Evolutionary conservation across 1,140 invertebrate species (phyloP).

Genomic region (Ceratoteleas bidentatus): DNA sequence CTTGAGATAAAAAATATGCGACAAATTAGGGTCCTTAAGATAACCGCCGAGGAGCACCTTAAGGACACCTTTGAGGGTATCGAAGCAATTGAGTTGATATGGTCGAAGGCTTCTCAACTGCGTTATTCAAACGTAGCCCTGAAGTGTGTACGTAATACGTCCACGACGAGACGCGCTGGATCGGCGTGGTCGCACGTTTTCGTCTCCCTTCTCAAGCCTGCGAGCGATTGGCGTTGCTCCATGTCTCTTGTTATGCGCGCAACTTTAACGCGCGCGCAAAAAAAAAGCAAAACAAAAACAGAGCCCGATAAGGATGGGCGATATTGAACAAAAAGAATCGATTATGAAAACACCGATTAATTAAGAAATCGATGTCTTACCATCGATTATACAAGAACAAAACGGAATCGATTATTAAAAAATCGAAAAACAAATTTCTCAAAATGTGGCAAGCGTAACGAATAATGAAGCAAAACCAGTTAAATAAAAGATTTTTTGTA

Average conservation of each 20-base stretch:
- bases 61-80: background rate
- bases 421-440: too few relatives aligned
- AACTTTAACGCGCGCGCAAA: constrained; percentile 19
- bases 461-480: too few relatives aligned
- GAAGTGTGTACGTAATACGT: constrained; percentile 12
- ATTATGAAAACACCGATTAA: too few relatives aligned
- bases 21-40: constrained; percentile 5
- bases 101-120: constrained; percentile 7
- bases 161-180: constrained; percentile 17
- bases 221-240: constrained; percentile 43
- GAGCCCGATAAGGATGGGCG: too few relatives aligned
- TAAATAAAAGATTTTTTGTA: too few relatives aligned
- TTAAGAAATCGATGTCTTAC: too few relatives aligned
- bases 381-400: too few relatives aligned
- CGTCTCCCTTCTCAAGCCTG: constrained; percentile 30
- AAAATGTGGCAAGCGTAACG: too few relatives aligned
- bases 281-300: background rate
- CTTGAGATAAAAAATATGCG: background rate
- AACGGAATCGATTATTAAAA: too few relatives aligned
- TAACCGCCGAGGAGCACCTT: constrained; percentile 7
- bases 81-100: constrained; percentile 1
- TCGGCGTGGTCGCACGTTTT: constrained; percentile 45
- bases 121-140: constrained; percentile 19
- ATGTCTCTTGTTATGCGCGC: constrained; percentile 40
- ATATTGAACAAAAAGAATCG: too few relatives aligned